Evolutionary conservation across 2,113 vertebrate genomes (phyloP).

Genomic region (Ibidorhyncha struthersii): DNA sequence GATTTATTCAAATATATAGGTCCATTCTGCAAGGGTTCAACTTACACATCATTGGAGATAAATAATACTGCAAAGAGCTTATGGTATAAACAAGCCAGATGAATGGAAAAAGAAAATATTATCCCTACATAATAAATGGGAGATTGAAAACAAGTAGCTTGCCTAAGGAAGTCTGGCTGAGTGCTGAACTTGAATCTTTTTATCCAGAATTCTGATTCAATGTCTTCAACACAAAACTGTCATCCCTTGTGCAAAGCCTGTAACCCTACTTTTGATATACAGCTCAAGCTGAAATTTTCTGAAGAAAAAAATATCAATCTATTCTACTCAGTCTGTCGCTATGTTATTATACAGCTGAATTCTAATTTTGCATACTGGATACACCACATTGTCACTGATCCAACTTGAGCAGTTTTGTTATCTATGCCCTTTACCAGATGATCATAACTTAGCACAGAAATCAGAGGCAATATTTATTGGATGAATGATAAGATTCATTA

Average conservation of each 20-base stretch:
- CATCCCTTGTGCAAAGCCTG: not conserved
- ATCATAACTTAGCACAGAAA: not conserved
- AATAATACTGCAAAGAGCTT: slow-evolving; percentile 36
- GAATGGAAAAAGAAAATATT: slow-evolving; percentile 52
- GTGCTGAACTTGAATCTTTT: not conserved
- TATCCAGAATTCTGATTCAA: not conserved
- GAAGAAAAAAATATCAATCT: not conserved
- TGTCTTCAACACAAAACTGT: not conserved
- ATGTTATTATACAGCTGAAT: not conserved
- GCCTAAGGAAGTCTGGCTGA: not conserved
- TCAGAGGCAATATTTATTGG: not conserved
- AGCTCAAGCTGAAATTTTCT: not conserved
- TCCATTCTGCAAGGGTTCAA: not conserved
- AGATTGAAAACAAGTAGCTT: not conserved
- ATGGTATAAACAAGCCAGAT: slow-evolving; percentile 41
- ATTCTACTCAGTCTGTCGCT: not conserved
- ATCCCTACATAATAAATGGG: not conserved
- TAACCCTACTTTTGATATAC: not conserved
- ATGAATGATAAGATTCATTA: not conserved
- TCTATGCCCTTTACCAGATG: not conserved
- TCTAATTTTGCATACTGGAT: not conserved
- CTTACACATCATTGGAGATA: slow-evolving; percentile 29
- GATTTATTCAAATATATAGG: slow-evolving; percentile 54
- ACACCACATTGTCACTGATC: not conserved
- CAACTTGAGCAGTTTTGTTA: not conserved